Conservation (phyloP, 2,888 invertebrate genomes). For the Amiota mariae region DNA sequence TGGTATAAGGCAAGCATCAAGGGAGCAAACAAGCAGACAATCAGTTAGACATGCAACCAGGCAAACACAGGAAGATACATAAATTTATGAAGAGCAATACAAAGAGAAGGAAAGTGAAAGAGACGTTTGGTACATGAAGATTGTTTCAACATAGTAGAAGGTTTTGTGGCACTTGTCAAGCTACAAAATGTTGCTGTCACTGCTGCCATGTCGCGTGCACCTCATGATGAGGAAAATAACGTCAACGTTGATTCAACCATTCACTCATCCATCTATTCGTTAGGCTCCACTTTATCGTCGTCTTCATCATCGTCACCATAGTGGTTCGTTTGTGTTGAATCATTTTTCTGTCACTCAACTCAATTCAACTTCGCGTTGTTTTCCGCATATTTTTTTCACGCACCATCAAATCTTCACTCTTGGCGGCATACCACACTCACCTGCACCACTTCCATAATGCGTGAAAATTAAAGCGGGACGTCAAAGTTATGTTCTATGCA, state of each 20-base stretch:
- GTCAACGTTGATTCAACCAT: not conserved
- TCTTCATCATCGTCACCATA: not conserved
- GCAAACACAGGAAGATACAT: too few relatives aligned
- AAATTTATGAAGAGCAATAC: too few relatives aligned
- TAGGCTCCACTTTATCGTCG: not conserved
- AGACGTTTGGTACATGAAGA: too few relatives aligned
- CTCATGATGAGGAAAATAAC: not conserved
- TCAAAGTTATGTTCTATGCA: too few relatives aligned
- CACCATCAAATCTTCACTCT: too few relatives aligned
- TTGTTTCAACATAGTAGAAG: too few relatives aligned
- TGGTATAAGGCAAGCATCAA: conserved; percentile 27
- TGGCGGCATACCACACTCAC: not conserved
- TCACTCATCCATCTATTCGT: not conserved
- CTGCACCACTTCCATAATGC: not conserved
- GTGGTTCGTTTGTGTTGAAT: not conserved
- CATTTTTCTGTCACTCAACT: conserved; percentile 10
- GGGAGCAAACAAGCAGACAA: too few relatives aligned
- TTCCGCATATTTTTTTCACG: not conserved
- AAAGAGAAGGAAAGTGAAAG: too few relatives aligned
- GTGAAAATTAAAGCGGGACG: not conserved
- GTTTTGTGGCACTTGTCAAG: conserved; percentile 47
- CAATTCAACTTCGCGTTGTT: conserved; percentile 1
- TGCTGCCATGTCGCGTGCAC: too few relatives aligned
- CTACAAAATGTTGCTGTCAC: not conserved
- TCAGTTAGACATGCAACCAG: too few relatives aligned